Conservation (phyloP, 2,888 invertebrate species). For the Drosophila demipolita region DNA sequence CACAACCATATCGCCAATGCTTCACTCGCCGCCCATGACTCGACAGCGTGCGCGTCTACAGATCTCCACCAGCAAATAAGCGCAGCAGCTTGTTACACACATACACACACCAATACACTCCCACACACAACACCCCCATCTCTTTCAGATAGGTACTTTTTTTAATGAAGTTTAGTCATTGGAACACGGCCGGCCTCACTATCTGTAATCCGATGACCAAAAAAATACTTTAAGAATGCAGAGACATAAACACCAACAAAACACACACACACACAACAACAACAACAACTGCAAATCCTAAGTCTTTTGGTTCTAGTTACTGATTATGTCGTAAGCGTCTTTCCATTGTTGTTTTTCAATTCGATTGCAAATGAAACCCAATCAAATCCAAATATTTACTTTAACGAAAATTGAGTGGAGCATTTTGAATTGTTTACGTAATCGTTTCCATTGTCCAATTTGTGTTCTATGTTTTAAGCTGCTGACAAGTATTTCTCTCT, state of each 20-base stretch:
- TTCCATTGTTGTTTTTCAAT: slow-evolving; percentile 38
- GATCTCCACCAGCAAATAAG: slow-evolving; percentile 71
- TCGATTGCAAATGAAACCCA: slow-evolving; percentile 36
- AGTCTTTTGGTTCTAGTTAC: slow-evolving; percentile 68
- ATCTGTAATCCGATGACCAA: slow-evolving; percentile 55
- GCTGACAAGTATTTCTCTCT: slow-evolving; percentile 9
- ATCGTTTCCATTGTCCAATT: background rate
- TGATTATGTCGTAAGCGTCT: slow-evolving; percentile 43
- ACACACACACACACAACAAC: background rate
- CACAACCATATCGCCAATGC: slow-evolving; percentile 49
- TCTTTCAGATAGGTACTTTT: slow-evolving; percentile 16
- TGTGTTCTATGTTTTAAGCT: slow-evolving; percentile 24
- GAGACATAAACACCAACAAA: slow-evolving; percentile 17
- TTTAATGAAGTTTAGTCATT: slow-evolving; percentile 36
- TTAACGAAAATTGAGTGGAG: background rate
- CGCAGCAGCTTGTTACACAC: slow-evolving; percentile 3
- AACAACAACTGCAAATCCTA: slow-evolving; percentile 36
- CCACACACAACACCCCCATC: background rate
- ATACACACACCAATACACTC: background rate
- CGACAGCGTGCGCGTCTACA: slow-evolving; percentile 74
- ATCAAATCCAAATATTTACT: slow-evolving; percentile 16
- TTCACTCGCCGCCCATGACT: slow-evolving; percentile 73
- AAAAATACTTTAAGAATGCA: slow-evolving; percentile 22
- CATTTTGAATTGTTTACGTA: slow-evolving; percentile 7
- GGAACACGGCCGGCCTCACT: slow-evolving; percentile 24